These are phyloP conservation scores for Hirtodrosophila duncani DNA, from an alignment of 2,888 invertebrate species.

Conservation along the genomic window DNA sequence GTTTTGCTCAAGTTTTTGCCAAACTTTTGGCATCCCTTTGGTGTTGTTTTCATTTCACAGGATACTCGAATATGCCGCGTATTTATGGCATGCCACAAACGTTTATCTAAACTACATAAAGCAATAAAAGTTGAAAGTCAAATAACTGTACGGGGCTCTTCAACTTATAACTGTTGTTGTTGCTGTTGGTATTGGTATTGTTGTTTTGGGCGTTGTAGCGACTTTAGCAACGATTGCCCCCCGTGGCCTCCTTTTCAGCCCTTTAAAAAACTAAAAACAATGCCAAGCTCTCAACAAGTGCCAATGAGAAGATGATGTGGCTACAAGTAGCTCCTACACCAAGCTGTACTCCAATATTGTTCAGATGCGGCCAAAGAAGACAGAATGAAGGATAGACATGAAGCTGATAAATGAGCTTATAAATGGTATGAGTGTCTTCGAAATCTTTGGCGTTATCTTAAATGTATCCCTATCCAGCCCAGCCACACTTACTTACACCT, in stretches of 20 bases:
- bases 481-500: no score
- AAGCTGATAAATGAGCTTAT: no score
- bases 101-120: conserved; percentile 72
- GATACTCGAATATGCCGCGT: conserved; percentile 43
- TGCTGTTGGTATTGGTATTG: conserved; percentile 33
- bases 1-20: no score
- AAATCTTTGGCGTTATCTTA: no score
- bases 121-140: conserved; percentile 72
- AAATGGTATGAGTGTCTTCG: no score
- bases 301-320: conserved; percentile 30
- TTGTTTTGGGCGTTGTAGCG: conserved; percentile 27
- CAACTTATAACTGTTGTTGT: no score
- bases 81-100: conserved; percentile 72
- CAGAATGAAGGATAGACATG: background rate
- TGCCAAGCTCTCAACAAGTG: conserved; percentile 23
- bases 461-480: no score
- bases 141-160: conserved; percentile 63
- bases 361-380: conserved; percentile 13
- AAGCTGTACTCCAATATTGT: background rate
- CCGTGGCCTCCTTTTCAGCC: conserved; percentile 7
- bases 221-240: conserved; percentile 29
- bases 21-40: conserved; percentile 41
- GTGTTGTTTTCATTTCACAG: conserved; percentile 23
- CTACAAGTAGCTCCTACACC: conserved; percentile 6
- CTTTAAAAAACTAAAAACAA: conserved; percentile 29